phyloP scores from a whole-genome alignment of 2,797 vertebrate species.

The Potorous gilbertii region DNA sequence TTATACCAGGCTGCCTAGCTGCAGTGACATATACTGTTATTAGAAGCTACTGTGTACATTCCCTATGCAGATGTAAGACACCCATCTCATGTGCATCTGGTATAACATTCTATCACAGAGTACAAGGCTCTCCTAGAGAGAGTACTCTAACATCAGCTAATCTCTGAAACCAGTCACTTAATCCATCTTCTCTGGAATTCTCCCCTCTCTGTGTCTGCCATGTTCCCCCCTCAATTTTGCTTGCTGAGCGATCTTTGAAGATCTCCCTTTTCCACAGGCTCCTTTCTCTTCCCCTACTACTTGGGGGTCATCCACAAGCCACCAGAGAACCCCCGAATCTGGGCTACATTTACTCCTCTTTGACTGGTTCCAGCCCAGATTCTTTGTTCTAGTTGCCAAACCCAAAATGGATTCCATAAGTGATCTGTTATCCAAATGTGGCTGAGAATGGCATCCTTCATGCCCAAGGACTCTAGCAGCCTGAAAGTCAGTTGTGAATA shows the following conservation, averaged over 20 bases:
- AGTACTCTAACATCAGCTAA: not conserved
- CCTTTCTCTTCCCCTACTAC: slow-evolving; percentile 13
- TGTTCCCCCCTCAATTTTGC: slow-evolving; percentile 9
- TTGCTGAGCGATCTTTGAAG: slow-evolving; percentile 10
- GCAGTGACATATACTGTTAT: not conserved
- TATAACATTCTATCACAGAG: not conserved
- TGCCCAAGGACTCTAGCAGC: slow-evolving; percentile 43
- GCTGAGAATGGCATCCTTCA: slow-evolving; percentile 63
- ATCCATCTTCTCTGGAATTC: slow-evolving; percentile 37
- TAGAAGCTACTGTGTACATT: not conserved
- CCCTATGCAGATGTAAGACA: not conserved
- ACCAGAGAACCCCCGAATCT: slow-evolving; percentile 59
- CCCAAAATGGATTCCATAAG: slow-evolving; percentile 79
- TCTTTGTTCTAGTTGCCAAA: slow-evolving; percentile 81
- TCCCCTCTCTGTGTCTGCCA: not conserved
- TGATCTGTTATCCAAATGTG: slow-evolving; percentile 77
- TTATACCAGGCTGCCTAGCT: not conserved
- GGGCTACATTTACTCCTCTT: slow-evolving; percentile 74
- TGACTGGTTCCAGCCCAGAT: slow-evolving; percentile 61
- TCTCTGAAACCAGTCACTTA: slow-evolving; percentile 26
- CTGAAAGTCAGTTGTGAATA: slow-evolving; percentile 36
- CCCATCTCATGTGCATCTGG: not conserved
- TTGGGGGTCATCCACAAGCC: slow-evolving; percentile 69
- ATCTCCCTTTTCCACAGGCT: slow-evolving; percentile 16
- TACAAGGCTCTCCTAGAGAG: not conserved